phyloP scores from a whole-genome alignment of 37 sponge, comb jelly and placozoan species.

The Eunapius fragilis region DNA sequence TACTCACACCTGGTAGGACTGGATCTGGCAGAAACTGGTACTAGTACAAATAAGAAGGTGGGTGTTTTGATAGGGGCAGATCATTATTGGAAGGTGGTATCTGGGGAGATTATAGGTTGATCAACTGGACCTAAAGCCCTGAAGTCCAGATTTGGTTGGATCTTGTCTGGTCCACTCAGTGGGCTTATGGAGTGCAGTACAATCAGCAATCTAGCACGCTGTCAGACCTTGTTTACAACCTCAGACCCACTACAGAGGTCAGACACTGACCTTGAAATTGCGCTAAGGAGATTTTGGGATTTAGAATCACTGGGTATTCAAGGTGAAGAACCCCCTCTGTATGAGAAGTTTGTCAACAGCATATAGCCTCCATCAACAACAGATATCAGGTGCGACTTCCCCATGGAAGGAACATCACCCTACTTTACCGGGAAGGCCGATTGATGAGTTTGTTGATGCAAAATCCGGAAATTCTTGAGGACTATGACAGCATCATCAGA shows the following conservation, averaged over 20 bases:
- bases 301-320: constrained; percentile 43
- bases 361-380: background rate
- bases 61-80: background rate
- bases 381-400: background rate
- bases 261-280: background rate
- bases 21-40: constrained; percentile 11
- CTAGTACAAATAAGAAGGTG: background rate
- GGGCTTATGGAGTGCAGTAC: background rate
- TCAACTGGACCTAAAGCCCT: background rate
- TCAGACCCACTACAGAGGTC: background rate
- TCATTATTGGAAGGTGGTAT: background rate
- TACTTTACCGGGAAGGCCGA: background rate
- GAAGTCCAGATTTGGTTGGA: background rate
- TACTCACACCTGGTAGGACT: constrained; percentile 14
- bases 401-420: background rate
- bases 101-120: background rate
- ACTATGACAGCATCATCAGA: too few relatives aligned
- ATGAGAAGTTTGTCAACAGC: background rate
- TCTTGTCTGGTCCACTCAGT: background rate
- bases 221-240: background rate
- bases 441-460: background rate
- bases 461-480: too few relatives aligned
- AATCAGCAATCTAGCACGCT: background rate
- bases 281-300: constrained; percentile 32
- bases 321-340: background rate